Base-by-base conservation (phyloP, 2,797 vertebrate genomes). In the Hemibagrus guttatus region DNA sequence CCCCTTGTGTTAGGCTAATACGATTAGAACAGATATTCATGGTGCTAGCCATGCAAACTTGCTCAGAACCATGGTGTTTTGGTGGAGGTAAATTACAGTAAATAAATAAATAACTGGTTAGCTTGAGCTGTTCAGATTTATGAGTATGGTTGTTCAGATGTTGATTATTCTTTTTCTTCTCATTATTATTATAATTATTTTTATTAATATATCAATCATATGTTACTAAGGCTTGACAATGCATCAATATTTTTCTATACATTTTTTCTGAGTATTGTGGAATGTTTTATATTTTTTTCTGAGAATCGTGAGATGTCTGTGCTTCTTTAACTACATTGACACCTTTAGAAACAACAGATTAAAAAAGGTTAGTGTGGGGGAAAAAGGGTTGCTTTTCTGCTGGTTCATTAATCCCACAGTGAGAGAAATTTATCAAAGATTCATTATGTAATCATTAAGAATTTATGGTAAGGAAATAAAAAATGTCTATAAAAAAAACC, bases 21-120 rank as follows among this genome's bases (percentile, higher is more conserved):
- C 88, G 92, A 93, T 94, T 93, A 94, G 91, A 90, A 91, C 90
- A 93, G 92, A 92, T 93, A 93, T 93, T 91, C 90, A 93, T 46
- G 63, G 78, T 42, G 79, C 69, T 56, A 83, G 81, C 63, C 14
- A 19, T 11, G 59, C 31, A 75, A 66, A 42, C n/a, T 46, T 17
- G 26, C n/a, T 66, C 42, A 64, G 7, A 31, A 2, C 58, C 26
- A 2, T 13, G 11, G 9, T 0, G 13, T 39, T 58, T 78, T 6
- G 52, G 23, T 19, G 3, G 17, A 11, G 19, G 54, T 80, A 79
- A 17, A 35, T 58, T 13, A 35, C 17, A 35, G 28, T 78, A 13
- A 14, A n/a, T 4, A 46, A 21, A 12, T 11, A 6, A 59, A 80
- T 61, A 58, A 2, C 6, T 1, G 31, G 2, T 26, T 61, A 80